Base-by-base conservation (phyloP, 1,140 invertebrate genomes). In the Gryllus bimaculatus region DNA sequence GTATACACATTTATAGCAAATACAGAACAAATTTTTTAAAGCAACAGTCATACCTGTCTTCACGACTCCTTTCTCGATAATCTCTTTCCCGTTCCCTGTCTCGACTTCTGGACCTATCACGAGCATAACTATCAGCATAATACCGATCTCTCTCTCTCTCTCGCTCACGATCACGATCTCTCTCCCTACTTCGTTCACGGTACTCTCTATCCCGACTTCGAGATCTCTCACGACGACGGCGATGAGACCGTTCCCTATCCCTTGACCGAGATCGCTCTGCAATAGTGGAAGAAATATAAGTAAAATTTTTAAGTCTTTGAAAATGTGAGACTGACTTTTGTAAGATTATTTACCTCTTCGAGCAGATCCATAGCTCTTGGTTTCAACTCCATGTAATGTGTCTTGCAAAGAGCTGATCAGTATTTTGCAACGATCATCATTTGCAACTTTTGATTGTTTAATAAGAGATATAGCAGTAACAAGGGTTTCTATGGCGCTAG, bases 401-500 rank as follows among this genome's bases (percentile, higher is more conserved):
- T 99, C 98, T 88, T 99, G 94, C 2, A 99, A 89, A 0, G 97
- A 98, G 83, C 94, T 97, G 78, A 99, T 98, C 13, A 99, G 87
- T 82, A 99, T 98, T 88, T 99, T 99, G 88, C 98, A 99, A 73
- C 98, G 89, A 85, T 99, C 98, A 87, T 99, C 98, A 84, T 95
- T 93, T 0, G 98, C 95, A 79, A 98, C 96, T 88, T 99, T 98
- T 21, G 97, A 99, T 88, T 99, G 97, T 87, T 98, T 99, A 80
- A 99, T 99, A 21, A 99, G 88, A 8, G 97, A 98, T 82, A 99
- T 99, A 5, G 98, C 98, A 2, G 98, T 99, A 8, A 98, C 96
- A 80, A 99, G 87, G 8, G 98, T 99, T 87, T 99, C 98, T 83
- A 99, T 98, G 75, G 98, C 98, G 86, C 95, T 97, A 0, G 95